Evolutionary conservation across 2,888 invertebrate genomes (phyloP).

Genomic region (Oeneis ivallda): DNA sequence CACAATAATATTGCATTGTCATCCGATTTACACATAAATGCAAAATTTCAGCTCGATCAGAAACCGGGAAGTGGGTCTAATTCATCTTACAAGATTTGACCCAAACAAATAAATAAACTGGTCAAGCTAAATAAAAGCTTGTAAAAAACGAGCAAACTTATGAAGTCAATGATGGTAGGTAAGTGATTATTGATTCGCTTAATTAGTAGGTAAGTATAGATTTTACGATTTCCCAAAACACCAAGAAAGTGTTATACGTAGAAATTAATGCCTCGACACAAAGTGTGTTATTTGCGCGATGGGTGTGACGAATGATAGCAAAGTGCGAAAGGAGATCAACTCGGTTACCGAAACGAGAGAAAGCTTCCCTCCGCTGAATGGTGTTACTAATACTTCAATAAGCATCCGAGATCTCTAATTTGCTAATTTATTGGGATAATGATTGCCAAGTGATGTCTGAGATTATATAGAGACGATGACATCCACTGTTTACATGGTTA

Average conservation of each 20-base stretch:
- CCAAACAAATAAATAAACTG: too few species aligned
- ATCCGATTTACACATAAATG: too few species aligned
- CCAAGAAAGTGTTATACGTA: conserved; percentile 45
- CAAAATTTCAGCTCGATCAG: too few species aligned
- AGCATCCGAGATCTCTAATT: conserved; percentile 12
- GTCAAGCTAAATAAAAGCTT: too few species aligned
- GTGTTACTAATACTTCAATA: conserved; percentile 41
- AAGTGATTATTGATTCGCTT: too few species aligned
- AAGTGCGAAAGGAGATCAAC: conserved; percentile 60
- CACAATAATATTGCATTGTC: too few species aligned
- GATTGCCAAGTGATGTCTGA: background rate
- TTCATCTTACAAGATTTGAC: too few species aligned
- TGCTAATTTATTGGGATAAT: conserved; percentile 7
- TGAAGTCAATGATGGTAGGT: too few species aligned
- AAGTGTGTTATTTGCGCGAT: conserved; percentile 42
- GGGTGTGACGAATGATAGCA: conserved; percentile 46
- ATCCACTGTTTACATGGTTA: too few species aligned
- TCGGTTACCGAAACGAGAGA: conserved; percentile 61
- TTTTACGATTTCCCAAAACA: conserved; percentile 12
- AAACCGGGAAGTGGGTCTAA: too few species aligned
- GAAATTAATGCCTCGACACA: conserved; percentile 43
- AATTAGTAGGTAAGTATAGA: background rate
- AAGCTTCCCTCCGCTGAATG: conserved; percentile 58
- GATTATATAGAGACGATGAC: too few species aligned
- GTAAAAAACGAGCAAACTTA: too few species aligned